Conservation (phyloP, 2,113 vertebrate species). For the Balaenoptera acutorostrata region DNA sequence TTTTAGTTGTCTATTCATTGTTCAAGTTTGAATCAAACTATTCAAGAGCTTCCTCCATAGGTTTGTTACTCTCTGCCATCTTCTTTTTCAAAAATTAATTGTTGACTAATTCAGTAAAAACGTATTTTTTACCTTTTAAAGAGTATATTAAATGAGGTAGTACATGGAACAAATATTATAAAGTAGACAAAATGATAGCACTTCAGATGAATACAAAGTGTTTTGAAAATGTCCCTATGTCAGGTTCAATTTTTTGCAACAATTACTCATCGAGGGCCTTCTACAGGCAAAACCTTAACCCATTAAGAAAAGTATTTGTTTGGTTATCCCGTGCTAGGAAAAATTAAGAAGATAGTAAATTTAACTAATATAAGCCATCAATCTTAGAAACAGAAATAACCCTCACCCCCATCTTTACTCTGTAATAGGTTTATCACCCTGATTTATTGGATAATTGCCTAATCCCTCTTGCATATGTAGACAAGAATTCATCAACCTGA, state of each 20-base stretch:
- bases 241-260: neutral
- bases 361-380: slow-evolving; percentile 44
- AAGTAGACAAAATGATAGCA: neutral
- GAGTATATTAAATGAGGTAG: neutral
- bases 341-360: slow-evolving; percentile 39
- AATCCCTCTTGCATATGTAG: slow-evolving; percentile 48
- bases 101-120: neutral
- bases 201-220: neutral
- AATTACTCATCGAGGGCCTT: neutral
- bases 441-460: slow-evolving; percentile 55
- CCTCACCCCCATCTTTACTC: slow-evolving; percentile 17
- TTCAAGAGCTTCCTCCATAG: neutral
- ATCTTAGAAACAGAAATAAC: slow-evolving; percentile 40
- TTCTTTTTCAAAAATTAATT: neutral
- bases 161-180: neutral
- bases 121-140: neutral
- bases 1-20: neutral
- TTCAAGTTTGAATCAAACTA: neutral
- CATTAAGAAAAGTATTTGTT: slow-evolving; percentile 20
- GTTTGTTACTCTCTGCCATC: neutral
- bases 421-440: slow-evolving; percentile 39
- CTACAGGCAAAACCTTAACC: neutral
- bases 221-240: neutral
- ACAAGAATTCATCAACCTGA: slow-evolving; percentile 43
- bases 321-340: neutral